Evolutionary conservation across 2,797 vertebrate species (phyloP).

Genomic region (Harpagifer antarcticus): DNA sequence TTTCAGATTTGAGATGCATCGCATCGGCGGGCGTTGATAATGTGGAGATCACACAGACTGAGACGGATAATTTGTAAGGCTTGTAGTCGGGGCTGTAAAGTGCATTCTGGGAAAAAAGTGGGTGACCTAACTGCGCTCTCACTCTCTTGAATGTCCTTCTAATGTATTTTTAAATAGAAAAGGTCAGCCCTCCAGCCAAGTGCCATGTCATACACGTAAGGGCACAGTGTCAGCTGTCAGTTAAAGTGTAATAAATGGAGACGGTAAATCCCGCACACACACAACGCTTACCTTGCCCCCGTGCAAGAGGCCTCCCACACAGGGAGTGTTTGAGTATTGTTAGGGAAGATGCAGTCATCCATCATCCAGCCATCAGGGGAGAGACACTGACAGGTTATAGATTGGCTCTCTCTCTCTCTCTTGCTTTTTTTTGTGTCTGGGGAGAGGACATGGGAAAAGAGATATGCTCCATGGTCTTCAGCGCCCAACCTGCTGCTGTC

Average conservation of each 20-base stretch:
- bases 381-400: slow-evolving; percentile 76
- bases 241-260: slow-evolving; percentile 27
- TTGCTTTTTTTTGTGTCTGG: not conserved
- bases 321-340: slow-evolving; percentile 69
- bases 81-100: slow-evolving; percentile 12
- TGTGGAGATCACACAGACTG: slow-evolving; percentile 52
- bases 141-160: not conserved
- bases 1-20: slow-evolving; percentile 60
- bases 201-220: slow-evolving; percentile 18
- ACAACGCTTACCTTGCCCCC: slow-evolving; percentile 39
- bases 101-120: not conserved
- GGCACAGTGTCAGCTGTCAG: slow-evolving; percentile 54
- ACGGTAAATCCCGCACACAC: slow-evolving; percentile 42
- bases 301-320: slow-evolving; percentile 56
- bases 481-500: slow-evolving; percentile 51
- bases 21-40: slow-evolving; percentile 36
- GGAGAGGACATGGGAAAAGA: slow-evolving; percentile 33
- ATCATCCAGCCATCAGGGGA: slow-evolving; percentile 78
- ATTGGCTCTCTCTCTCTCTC: slow-evolving; percentile 54
- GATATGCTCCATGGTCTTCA: slow-evolving; percentile 58
- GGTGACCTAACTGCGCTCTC: not conserved
- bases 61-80: slow-evolving; percentile 56
- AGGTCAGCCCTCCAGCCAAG: slow-evolving; percentile 6
- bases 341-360: slow-evolving; percentile 76
- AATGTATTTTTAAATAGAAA: slow-evolving; percentile 8